A percentile compares a stretch with the other conserved stretches of the same genome.
Conservation (phyloP, 2,113 vertebrate species). For the Cisticola juncidis region DNA sequence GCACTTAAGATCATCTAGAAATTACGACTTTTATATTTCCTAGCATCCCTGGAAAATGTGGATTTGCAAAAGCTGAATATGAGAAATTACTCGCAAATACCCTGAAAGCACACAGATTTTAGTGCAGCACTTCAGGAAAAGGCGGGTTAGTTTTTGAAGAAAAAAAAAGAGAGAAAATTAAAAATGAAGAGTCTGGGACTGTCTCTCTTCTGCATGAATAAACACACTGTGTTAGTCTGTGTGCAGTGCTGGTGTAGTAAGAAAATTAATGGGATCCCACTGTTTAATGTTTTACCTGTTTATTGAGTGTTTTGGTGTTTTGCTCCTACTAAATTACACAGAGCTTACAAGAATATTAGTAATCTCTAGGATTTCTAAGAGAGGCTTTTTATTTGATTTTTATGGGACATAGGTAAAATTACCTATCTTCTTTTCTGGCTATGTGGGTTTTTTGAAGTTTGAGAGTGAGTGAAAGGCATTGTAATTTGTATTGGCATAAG, state of each 20-base stretch:
- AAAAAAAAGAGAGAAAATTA: neutral
- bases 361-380: neutral
- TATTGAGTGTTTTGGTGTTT: neutral
- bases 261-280: neutral
- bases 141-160: neutral
- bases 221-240: neutral
- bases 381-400: neutral
- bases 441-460: neutral
- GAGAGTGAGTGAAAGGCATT: neutral
- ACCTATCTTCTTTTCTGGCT: neutral
- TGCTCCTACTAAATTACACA: neutral
- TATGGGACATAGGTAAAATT: neutral
- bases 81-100: neutral
- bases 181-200: neutral
- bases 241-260: neutral
- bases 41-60: neutral
- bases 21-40: neutral
- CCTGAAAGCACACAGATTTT: neutral
- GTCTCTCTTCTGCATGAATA: neutral
- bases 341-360: neutral
- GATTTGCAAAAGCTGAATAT: neutral
- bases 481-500: neutral
- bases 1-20: neutral
- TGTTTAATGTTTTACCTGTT: neutral
- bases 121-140: neutral